Conservation (phyloP, 2,797 vertebrate species). For the Myripristis jacobus region DNA sequence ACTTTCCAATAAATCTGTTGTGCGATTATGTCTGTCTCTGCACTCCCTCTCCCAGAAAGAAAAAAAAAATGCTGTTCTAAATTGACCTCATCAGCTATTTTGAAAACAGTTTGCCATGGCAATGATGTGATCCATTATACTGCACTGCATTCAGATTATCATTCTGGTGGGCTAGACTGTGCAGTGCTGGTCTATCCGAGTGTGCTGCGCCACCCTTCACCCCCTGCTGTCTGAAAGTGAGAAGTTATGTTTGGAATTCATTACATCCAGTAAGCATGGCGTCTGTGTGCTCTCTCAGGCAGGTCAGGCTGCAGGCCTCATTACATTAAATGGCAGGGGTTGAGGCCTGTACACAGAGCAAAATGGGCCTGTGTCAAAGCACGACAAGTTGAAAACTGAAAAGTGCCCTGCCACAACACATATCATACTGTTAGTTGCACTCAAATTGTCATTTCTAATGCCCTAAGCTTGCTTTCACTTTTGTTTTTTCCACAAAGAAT, state of each 20-base stretch:
- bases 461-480: too few species aligned
- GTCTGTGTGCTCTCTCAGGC: constrained; percentile 8
- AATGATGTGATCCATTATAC: background rate
- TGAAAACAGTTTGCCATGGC: background rate
- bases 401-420: background rate
- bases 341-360: background rate
- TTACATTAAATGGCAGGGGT: constrained; percentile 14
- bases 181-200: background rate
- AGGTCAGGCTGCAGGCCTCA: constrained; percentile 19
- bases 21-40: background rate
- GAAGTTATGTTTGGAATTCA: constrained; percentile 42
- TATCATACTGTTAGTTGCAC: background rate
- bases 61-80: background rate
- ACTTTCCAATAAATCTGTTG: constrained; percentile 31
- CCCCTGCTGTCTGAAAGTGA: constrained; percentile 20
- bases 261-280: constrained; percentile 18
- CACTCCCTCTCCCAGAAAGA: background rate
- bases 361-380: background rate
- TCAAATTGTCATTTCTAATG: too few species aligned
- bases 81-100: background rate
- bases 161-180: background rate
- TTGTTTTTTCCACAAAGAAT: too few species aligned
- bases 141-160: background rate
- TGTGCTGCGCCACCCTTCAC: constrained; percentile 1
- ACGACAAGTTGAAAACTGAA: background rate